Conservation (phyloP, 1,140 invertebrate genomes). For the Galendromus occidentalis region DNA sequence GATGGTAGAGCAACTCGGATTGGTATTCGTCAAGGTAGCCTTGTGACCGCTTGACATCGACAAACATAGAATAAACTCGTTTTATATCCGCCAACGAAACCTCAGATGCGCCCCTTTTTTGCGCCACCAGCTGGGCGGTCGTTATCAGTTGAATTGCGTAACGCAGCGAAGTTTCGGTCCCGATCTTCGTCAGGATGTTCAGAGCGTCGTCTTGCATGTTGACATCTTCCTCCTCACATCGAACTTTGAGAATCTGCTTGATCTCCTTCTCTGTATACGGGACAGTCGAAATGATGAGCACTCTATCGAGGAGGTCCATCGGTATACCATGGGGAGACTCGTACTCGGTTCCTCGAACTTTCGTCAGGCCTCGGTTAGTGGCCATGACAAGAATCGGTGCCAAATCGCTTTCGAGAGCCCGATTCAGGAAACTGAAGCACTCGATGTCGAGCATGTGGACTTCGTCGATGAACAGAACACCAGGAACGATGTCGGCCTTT, state of each 20-base stretch:
- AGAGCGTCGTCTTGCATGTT: conserved; percentile 80
- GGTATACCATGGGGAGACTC: conserved; percentile 88
- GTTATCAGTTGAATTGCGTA: conserved; percentile 99
- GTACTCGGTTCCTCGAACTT: conserved; percentile 83
- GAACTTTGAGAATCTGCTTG: conserved; percentile 73
- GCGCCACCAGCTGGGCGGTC: conserved; percentile 68
- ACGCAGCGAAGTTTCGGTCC: conserved; percentile 70
- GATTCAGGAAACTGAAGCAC: conserved; percentile 92
- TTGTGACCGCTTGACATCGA: conserved; percentile 69
- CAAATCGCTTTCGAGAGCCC: conserved; percentile 88
- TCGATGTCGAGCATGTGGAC: conserved; percentile 98
- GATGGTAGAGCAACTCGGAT: conserved; percentile 76
- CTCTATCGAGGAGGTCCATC: conserved; percentile 79
- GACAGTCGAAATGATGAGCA: conserved; percentile 78
- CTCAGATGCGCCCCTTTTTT: conserved; percentile 49
- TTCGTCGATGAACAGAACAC: conserved; percentile 78
- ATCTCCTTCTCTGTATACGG: conserved; percentile 76
- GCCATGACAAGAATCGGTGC: conserved; percentile 95
- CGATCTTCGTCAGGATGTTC: conserved; percentile 71
- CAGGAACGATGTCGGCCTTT: conserved; percentile 93
- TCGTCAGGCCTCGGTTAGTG: conserved; percentile 91
- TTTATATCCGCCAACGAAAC: conserved; percentile 75
- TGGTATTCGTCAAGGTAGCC: conserved; percentile 89
- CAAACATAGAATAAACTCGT: conserved; percentile 76
- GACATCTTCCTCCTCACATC: conserved; percentile 92